phyloP scores from a whole-genome alignment of 2,797 vertebrate species.

The Telmatherina bonti region DNA sequence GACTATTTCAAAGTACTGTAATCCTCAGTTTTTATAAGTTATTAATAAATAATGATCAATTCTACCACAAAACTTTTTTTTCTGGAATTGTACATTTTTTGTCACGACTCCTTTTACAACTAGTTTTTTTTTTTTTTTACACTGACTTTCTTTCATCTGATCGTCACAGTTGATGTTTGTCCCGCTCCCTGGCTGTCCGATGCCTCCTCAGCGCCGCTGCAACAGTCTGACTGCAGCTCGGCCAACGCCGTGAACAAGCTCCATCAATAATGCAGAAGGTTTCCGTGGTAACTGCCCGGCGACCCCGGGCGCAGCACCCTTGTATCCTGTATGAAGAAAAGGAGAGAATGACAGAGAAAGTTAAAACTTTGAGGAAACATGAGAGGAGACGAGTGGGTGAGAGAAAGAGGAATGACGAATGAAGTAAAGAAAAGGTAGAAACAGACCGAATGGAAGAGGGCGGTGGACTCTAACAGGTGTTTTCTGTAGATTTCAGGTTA shows the following conservation, averaged over 20 bases:
- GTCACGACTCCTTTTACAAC: too few relatives aligned
- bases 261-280: constrained; percentile 85
- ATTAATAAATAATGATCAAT: too few relatives aligned
- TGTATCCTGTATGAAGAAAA: constrained; percentile 44
- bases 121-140: too few relatives aligned
- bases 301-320: constrained; percentile 66
- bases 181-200: constrained; percentile 65
- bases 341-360: constrained; percentile 10
- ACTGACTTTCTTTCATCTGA: too few relatives aligned
- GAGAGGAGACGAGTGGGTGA: constrained; percentile 10
- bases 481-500: too few relatives aligned
- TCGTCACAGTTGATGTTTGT: too few relatives aligned
- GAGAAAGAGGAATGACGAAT: not conserved
- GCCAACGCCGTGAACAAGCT: constrained; percentile 49
- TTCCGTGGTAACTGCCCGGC: constrained; percentile 80
- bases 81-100: too few relatives aligned
- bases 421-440: not conserved
- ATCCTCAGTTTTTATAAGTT: too few relatives aligned
- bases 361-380: constrained; percentile 12
- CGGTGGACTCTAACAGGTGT: too few relatives aligned
- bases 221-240: constrained; percentile 66
- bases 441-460: too few relatives aligned
- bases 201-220: not conserved
- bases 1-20: too few relatives aligned
- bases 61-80: too few relatives aligned